A percentile compares a stretch with the other conserved stretches of the same genome.
Conservation (phyloP, 2,888 invertebrate genomes). For the Nematopogon swammerdamellus region DNA sequence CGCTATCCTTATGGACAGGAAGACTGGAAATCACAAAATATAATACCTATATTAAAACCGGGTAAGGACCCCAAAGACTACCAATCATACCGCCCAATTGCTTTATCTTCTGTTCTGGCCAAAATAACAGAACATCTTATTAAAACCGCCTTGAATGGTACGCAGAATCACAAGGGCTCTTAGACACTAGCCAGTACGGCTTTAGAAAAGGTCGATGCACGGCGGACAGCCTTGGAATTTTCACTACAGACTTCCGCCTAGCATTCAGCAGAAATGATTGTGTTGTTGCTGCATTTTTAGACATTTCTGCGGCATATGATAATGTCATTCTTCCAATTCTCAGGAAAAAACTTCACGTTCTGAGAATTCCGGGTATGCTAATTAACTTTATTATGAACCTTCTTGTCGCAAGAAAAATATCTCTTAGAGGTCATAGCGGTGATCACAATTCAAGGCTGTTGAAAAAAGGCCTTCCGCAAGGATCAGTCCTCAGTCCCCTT, state of each 20-base stretch:
- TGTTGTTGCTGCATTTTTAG: constrained; percentile 9
- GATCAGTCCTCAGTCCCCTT: constrained; percentile 12
- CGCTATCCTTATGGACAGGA: too few relatives aligned
- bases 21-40: constrained; percentile 8
- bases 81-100: constrained; percentile 8
- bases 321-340: constrained; percentile 13
- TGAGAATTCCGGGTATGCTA: constrained; percentile 8
- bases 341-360: constrained; percentile 10
- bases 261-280: constrained; percentile 4
- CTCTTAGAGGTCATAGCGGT: neutral
- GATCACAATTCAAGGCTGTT: neutral
- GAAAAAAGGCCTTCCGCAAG: constrained; percentile 11
- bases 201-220: constrained; percentile 13
- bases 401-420: neutral
- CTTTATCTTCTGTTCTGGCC: constrained; percentile 6
- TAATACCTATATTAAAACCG: constrained; percentile 6
- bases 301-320: constrained; percentile 11
- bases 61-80: constrained; percentile 5
- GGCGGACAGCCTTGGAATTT: constrained; percentile 13
- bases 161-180: constrained; percentile 5
- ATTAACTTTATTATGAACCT: neutral
- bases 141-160: constrained; percentile 11
- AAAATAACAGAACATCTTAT: constrained; percentile 10
- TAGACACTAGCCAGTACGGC: constrained; percentile 9
- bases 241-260: constrained; percentile 5